Conservation (phyloP, 2,888 invertebrate genomes). For the Luffia ferchaultella region DNA sequence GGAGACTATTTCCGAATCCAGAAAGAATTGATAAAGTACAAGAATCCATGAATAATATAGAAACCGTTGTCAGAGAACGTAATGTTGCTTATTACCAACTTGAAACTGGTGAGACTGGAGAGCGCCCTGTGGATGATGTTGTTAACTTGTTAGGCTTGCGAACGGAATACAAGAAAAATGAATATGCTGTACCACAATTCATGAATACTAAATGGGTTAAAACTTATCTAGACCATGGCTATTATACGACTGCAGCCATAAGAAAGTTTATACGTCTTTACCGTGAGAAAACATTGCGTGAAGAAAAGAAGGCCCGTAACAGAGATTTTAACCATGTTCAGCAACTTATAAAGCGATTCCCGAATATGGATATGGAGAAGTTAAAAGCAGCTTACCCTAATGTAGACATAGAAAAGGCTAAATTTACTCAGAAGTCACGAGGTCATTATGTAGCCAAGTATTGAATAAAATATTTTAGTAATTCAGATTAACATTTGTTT, state of each 20-base stretch:
- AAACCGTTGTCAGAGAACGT: conserved; percentile 86
- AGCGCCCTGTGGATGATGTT: conserved; percentile 67
- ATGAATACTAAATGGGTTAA: conserved; percentile 73
- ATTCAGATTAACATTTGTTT: conserved; percentile 1
- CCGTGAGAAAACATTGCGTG: conserved; percentile 70
- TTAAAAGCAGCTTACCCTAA: conserved; percentile 78
- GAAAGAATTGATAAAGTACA: conserved; percentile 90
- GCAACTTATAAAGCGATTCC: conserved; percentile 76
- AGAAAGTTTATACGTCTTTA: conserved; percentile 66
- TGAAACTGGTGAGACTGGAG: conserved; percentile 78
- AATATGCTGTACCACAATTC: conserved; percentile 72
- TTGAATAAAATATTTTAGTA: conserved; percentile 22
- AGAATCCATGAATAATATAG: conserved; percentile 94
- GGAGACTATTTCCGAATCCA: conserved; percentile 83
- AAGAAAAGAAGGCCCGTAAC: conserved; percentile 64
- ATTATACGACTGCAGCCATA: conserved; percentile 66
- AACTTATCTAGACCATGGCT: conserved; percentile 59
- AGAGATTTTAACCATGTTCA: conserved; percentile 74
- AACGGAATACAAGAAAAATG: conserved; percentile 62
- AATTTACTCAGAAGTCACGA: conserved; percentile 59
- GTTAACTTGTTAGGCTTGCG: conserved; percentile 69
- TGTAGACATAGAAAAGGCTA: conserved; percentile 76
- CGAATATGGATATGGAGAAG: conserved; percentile 75
- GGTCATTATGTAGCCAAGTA: conserved; percentile 69
- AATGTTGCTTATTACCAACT: conserved; percentile 82